Evolutionary conservation across 2,113 vertebrate genomes (phyloP), one percentile per base, ranked within the genome.

Genomic region (Struthidea cinerea): DNA sequence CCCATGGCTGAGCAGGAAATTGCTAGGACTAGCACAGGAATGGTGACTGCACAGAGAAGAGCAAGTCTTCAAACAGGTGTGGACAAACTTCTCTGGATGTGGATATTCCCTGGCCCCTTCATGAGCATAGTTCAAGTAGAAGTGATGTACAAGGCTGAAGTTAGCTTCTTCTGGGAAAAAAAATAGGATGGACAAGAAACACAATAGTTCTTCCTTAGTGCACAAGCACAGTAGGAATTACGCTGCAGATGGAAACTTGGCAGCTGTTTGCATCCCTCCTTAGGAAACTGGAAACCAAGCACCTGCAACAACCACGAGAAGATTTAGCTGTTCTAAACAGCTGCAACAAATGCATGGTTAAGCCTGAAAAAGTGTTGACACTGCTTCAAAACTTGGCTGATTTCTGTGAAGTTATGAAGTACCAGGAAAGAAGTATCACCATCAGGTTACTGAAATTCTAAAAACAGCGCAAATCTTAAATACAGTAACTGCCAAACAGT

Each of bases 241-340:
- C 2, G 2, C 4, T 20, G 27, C 35, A 69, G 52, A 63, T 55
- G 77, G 67, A 49, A 70, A 69, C 16, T 3, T 0, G 0, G 87
- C 94, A 93, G 95, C 85, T 96, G 87, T 68, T 57, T 33, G 26
- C 55, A 42, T 37, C 70, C 24, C 33, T 44, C 16, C 74, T 73
- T 46, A 14, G 0, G 85, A 90, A 93, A 95, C 78, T 35, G 21
- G 56, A 96, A 79, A 76, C 90, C 71, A 33, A 46, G 63, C 88
- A 90, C 88, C 79, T 77, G 85, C 68, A 67, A 57, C n/a, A 69
- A 59, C 55, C 46, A 63, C 47, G 13, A 28, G 69, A 37, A 39
- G 13, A 39, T n/a, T 33, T 4, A 71, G 32, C 44, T 32, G 1
- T 33, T 55, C 73, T 19, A 1, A 94, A 89, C 95, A 94, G 90